Conservation (phyloP, 2,888 invertebrate genomes). For the Lycocerus yunnanus region DNA sequence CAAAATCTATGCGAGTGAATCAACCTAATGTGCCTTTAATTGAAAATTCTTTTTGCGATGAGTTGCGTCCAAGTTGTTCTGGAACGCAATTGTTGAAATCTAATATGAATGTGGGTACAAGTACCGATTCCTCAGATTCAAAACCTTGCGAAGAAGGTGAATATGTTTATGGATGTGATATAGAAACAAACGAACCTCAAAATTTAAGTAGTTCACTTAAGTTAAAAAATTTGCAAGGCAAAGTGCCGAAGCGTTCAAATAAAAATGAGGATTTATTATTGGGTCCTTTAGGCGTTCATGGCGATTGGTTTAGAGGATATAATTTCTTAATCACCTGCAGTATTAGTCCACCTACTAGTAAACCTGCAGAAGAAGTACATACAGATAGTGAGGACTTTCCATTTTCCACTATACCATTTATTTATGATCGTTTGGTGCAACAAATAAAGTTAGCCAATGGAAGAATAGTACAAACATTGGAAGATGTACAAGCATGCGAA, state of each 20-base stretch:
- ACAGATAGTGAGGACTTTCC: constrained; percentile 62
- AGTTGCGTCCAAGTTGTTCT: constrained; percentile 5
- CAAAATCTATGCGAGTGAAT: constrained; percentile 56
- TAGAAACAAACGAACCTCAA: constrained; percentile 35
- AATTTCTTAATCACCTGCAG: constrained; percentile 65
- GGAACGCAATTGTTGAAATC: not conserved
- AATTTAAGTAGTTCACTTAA: constrained; percentile 37
- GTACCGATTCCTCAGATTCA: not conserved
- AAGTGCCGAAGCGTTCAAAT: constrained; percentile 57
- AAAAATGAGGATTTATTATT: constrained; percentile 59
- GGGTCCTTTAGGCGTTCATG: constrained; percentile 60
- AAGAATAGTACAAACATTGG: constrained; percentile 59
- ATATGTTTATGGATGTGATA: constrained; percentile 60
- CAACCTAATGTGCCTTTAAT: not conserved
- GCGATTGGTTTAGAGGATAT: constrained; percentile 60
- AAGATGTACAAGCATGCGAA: constrained; percentile 57
- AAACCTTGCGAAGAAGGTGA: not conserved
- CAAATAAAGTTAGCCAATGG: constrained; percentile 70
- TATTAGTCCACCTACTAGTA: constrained; percentile 42
- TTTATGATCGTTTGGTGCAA: constrained; percentile 62
- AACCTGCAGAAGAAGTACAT: constrained; percentile 51
- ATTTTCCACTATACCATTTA: constrained; percentile 58
- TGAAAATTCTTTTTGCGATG: not conserved
- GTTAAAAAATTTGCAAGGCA: constrained; percentile 60
- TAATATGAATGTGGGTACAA: not conserved